Conservation (phyloP, 2,888 invertebrate genomes). For the Embidobia sp. region DNA sequence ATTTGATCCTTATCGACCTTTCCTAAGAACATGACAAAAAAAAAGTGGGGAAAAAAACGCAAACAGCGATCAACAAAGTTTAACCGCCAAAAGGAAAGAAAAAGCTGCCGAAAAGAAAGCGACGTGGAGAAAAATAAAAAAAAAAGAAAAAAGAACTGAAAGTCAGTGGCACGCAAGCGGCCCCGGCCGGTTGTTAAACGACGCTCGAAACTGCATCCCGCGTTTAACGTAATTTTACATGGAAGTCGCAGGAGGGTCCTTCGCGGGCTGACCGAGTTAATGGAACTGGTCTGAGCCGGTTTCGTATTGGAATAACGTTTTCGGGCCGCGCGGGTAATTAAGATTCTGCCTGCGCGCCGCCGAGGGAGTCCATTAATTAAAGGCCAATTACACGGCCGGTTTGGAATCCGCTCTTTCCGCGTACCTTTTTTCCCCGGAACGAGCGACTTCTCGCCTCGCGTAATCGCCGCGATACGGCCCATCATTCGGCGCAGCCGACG, state of each 20-base stretch:
- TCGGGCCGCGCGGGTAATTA: slow-evolving; percentile 73
- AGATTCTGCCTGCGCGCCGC: slow-evolving; percentile 69
- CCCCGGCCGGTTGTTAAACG: slow-evolving; percentile 47
- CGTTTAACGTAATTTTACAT: slow-evolving; percentile 51
- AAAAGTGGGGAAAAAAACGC: too few species aligned
- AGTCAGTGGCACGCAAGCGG: background rate
- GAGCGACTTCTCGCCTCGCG: slow-evolving; percentile 60
- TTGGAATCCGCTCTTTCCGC: slow-evolving; percentile 62
- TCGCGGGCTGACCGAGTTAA: slow-evolving; percentile 52
- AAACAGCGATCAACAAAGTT: too few species aligned
- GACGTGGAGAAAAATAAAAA: too few species aligned
- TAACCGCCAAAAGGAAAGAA: too few species aligned
- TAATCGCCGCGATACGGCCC: slow-evolving; percentile 52
- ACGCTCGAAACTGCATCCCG: slow-evolving; percentile 38
- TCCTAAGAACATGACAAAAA: too few species aligned
- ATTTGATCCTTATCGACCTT: too few species aligned
- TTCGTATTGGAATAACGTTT: slow-evolving; percentile 68
- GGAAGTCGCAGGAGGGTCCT: slow-evolving; percentile 43
- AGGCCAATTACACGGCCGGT: slow-evolving; percentile 77
- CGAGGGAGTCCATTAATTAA: slow-evolving; percentile 79
- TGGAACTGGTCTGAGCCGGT: slow-evolving; percentile 60
- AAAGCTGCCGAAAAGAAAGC: too few species aligned
- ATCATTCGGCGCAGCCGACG: slow-evolving; percentile 52
- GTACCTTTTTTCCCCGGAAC: slow-evolving; percentile 25
- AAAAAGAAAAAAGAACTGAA: slow-evolving; percentile 1